phyloP scores from a whole-genome alignment of 2,113 vertebrate genomes.

The Hemibagrus wyckioides region DNA sequence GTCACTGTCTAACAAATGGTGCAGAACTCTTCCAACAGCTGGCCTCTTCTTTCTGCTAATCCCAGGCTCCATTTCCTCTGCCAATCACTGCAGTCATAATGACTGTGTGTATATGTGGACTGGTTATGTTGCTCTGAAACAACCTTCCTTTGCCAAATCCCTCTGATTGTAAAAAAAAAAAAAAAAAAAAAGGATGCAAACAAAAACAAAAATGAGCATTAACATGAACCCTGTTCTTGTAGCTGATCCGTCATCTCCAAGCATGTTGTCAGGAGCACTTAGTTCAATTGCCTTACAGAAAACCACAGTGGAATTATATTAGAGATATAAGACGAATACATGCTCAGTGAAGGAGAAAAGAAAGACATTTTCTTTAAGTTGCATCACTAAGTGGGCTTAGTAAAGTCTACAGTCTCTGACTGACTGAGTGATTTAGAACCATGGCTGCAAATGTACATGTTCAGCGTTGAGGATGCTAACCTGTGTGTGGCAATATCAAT shows the following conservation, averaged over 20 bases:
- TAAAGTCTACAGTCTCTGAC: background rate
- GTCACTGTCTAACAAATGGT: constrained; percentile 73
- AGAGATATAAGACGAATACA: background rate
- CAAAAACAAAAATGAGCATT: constrained; percentile 6
- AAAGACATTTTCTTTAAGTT: background rate
- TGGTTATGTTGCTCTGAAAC: constrained; percentile 39
- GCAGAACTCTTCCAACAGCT: constrained; percentile 67
- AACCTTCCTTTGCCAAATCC: constrained; percentile 27
- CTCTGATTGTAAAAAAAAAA: constrained; percentile 4
- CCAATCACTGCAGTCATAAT: constrained; percentile 68
- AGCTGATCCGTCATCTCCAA: constrained; percentile 15
- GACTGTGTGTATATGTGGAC: constrained; percentile 24
- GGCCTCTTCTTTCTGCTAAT: constrained; percentile 62
- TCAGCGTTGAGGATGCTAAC: background rate
- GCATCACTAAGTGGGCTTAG: background rate
- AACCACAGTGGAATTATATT: constrained; percentile 4
- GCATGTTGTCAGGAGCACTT: background rate
- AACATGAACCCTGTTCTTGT: background rate
- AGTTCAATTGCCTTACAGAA: background rate
- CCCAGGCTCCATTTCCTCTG: constrained; percentile 73
- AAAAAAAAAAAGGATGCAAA: too few species aligned
- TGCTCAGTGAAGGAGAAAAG: background rate
- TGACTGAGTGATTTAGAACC: background rate
- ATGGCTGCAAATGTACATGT: background rate
- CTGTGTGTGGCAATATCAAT: background rate